Evolutionary conservation across 2,113 vertebrate genomes (phyloP).

Genomic region (Trogon melanurus): DNA sequence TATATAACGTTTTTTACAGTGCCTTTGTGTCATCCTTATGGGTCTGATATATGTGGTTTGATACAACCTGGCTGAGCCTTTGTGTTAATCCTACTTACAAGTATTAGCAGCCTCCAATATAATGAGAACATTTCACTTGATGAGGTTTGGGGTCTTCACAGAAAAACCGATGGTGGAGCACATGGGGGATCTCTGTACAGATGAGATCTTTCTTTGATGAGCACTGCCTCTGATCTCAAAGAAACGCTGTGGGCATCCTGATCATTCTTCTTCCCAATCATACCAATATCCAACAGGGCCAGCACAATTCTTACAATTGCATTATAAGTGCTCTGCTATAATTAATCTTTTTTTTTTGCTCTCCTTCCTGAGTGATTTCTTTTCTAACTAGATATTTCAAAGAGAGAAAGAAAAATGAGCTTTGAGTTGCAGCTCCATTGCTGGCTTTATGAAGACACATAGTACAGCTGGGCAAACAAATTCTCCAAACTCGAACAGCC

Average conservation of each 20-base stretch:
- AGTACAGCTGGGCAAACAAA: not conserved
- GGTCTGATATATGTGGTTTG: not conserved
- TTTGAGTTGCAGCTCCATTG: not conserved
- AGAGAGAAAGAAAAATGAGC: conserved; percentile 27
- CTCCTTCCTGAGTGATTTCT: conserved; percentile 30
- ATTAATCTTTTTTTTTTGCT: conserved; percentile 46
- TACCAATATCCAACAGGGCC: conserved; percentile 40
- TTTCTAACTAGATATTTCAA: conserved; percentile 53
- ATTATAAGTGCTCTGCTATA: not conserved
- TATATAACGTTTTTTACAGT: not conserved
- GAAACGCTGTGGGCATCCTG: not conserved
- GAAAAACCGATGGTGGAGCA: not conserved
- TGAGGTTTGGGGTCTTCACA: not conserved
- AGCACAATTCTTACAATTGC: conserved; percentile 16
- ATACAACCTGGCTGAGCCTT: not conserved
- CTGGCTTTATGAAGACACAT: conserved; percentile 52
- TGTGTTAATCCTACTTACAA: not conserved
- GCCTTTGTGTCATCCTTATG: not conserved
- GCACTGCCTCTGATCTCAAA: conserved; percentile 30
- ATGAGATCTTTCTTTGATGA: conserved; percentile 37
- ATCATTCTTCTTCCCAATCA: conserved; percentile 29
- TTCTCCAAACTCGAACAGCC: not conserved
- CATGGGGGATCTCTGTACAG: not conserved
- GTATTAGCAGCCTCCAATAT: not conserved
- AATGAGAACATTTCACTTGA: conserved; percentile 11